phyloP scores from a whole-genome alignment of 2,888 invertebrate genomes.

The Rhimphoctona megacephalus region DNA sequence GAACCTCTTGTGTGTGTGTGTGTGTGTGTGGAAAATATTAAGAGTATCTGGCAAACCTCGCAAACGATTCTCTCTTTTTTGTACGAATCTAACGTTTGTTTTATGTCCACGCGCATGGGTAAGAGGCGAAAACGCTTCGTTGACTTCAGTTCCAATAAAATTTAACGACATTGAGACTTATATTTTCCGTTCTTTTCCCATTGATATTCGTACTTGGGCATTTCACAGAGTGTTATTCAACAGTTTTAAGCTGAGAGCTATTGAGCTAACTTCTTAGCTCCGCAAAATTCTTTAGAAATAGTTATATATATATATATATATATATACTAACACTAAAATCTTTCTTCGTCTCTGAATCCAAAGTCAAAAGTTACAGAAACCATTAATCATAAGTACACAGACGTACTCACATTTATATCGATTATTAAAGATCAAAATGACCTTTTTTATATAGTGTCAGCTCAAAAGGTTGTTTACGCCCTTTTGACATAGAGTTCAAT shows the following conservation, averaged over 20 bases:
- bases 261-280: neutral
- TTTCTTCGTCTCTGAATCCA: neutral
- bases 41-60: neutral
- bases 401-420: neutral
- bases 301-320: no score
- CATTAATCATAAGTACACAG: neutral
- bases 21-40: neutral
- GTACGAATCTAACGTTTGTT: conserved; percentile 40
- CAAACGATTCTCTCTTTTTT: conserved; percentile 24
- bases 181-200: neutral
- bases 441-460: neutral
- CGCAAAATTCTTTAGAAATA: neutral
- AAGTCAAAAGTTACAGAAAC: neutral
- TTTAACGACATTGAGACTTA: conserved; percentile 9
- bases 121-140: conserved; percentile 54
- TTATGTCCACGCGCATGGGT: conserved; percentile 5
- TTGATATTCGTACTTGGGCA: conserved; percentile 9
- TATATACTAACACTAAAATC: neutral
- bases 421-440: neutral
- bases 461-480: neutral
- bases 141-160: conserved; percentile 19
- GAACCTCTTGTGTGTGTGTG: neutral
- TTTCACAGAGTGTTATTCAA: neutral
- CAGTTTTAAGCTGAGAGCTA: neutral
- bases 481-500: neutral